These are phyloP conservation scores for Lasioglossum lativentre DNA, from an alignment of 2,888 invertebrate genomes.

Conservation along the genomic window DNA sequence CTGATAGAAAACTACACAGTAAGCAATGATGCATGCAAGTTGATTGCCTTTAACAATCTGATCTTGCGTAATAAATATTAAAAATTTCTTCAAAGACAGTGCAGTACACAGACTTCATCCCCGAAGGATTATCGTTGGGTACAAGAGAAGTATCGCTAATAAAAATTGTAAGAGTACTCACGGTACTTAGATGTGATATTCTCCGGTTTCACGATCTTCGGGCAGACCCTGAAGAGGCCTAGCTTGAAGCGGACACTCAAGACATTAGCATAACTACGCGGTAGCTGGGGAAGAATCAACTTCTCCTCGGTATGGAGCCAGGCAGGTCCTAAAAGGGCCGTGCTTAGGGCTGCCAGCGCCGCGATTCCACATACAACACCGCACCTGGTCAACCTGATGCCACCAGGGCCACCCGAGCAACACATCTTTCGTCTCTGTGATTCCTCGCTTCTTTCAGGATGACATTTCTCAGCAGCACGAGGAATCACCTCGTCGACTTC, in stretches of 20 bases:
- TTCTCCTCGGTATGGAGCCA: constrained; percentile 83
- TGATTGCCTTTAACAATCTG: no score
- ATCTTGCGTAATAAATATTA: no score
- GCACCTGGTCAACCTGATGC: constrained; percentile 81
- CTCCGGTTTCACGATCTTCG: constrained; percentile 80
- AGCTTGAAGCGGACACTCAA: constrained; percentile 82
- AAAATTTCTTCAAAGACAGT: no score
- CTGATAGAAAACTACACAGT: no score
- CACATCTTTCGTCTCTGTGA: constrained; percentile 76
- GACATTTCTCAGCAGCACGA: constrained; percentile 37
- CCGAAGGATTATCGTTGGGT: no score
- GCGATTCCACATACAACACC: constrained; percentile 82
- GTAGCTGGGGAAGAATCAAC: constrained; percentile 75
- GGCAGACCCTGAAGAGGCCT: constrained; percentile 82
- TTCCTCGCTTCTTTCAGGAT: constrained; percentile 29
- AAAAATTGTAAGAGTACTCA: constrained; percentile 72
- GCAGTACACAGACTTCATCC: no score
- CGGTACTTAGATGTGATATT: constrained; percentile 76
- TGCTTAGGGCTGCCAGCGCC: constrained; percentile 81
- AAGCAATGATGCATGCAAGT: no score
- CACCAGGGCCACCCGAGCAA: constrained; percentile 79
- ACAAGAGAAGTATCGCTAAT: not conserved
- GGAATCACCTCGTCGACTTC: constrained; percentile 59
- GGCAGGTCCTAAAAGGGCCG: constrained; percentile 82
- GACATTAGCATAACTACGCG: constrained; percentile 73